Evolutionary conservation across 2,113 vertebrate genomes (phyloP).

Genomic region (Rhadina sibilatrix): DNA sequence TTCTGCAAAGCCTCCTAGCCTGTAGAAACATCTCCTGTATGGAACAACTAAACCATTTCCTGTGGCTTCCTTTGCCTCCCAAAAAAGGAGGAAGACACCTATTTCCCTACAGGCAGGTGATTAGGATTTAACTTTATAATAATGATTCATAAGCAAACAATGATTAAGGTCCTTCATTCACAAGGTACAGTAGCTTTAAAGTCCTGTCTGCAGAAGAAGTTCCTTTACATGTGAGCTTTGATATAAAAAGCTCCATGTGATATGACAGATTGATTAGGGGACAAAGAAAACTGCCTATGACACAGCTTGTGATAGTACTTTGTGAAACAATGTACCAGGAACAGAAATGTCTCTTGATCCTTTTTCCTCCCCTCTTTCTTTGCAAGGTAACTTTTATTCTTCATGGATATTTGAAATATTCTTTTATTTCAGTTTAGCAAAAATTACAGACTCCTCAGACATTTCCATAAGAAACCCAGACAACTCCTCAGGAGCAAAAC

Average conservation of each 20-base stretch:
- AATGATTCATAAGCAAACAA: not conserved
- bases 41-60: not conserved
- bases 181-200: not conserved
- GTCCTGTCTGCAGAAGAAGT: not conserved
- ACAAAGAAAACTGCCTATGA: not conserved
- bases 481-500: not conserved
- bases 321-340: not conserved
- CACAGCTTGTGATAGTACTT: not conserved
- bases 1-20: not conserved
- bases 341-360: not conserved
- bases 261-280: not conserved
- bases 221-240: not conserved
- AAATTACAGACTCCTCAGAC: not conserved
- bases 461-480: not conserved
- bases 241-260: not conserved
- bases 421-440: constrained; percentile 2
- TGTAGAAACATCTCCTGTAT: not conserved
- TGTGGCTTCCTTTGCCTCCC: not conserved
- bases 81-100: not conserved
- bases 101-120: not conserved
- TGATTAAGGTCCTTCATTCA: not conserved
- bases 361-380: fast-evolving
- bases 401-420: not conserved
- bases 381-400: not conserved
- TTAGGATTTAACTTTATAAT: not conserved